A percentile compares a stretch with the other conserved stretches of the same genome.
These are phyloP conservation scores for Cottoperca gobio DNA, from an alignment of 2,797 vertebrate species.

Conservation along the genomic window DNA sequence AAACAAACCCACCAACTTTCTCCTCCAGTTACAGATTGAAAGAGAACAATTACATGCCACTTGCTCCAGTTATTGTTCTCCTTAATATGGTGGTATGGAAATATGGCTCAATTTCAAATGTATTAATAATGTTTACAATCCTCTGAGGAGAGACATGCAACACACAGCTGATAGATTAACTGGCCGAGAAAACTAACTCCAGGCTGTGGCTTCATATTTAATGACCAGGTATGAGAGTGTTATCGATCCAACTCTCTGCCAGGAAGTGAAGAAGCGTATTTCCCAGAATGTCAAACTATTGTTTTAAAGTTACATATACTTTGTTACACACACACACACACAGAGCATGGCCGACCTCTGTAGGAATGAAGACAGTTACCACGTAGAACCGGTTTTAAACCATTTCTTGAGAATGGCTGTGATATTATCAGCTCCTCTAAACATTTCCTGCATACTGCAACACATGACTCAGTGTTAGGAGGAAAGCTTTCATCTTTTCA, in stretches of 20 bases:
- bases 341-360: not conserved
- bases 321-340: too few species aligned
- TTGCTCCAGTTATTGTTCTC: slow-evolving; percentile 61
- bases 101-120: slow-evolving; percentile 57
- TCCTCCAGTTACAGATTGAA: slow-evolving; percentile 51
- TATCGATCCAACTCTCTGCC: not conserved
- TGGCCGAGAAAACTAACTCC: not conserved
- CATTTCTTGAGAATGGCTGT: slow-evolving; percentile 11
- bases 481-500: not conserved
- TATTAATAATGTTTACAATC: slow-evolving; percentile 51
- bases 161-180: slow-evolving; percentile 6
- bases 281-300: not conserved
- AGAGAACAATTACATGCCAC: slow-evolving; percentile 71
- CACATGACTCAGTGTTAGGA: slow-evolving; percentile 1
- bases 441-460: slow-evolving; percentile 35
- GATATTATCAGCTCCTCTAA: slow-evolving; percentile 30
- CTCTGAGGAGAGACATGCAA: slow-evolving; percentile 29
- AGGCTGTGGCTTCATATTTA: not conserved
- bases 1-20: slow-evolving; percentile 38
- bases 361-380: slow-evolving; percentile 13
- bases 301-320: not conserved
- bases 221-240: not conserved
- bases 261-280: not conserved
- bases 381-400: slow-evolving; percentile 12
- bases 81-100: slow-evolving; percentile 48